phyloP scores from a whole-genome alignment of 1,140 invertebrate species.

The Hypothenemus hampei region DNA sequence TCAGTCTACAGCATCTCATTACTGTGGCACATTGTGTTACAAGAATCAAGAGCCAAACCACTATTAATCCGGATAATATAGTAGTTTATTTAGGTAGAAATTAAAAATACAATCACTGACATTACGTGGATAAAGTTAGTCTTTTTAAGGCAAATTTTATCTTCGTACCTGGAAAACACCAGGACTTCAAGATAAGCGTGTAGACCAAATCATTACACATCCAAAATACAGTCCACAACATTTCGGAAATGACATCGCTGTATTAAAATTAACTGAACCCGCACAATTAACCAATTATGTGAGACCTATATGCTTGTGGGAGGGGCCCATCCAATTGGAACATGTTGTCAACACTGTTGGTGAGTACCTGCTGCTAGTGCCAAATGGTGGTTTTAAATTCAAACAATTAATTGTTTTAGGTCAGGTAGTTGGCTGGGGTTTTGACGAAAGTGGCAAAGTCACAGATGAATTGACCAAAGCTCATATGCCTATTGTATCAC shows the following conservation, averaged over 20 bases:
- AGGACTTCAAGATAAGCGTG: constrained; percentile 43
- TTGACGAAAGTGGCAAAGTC: constrained; percentile 45
- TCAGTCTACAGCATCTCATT: constrained; percentile 66
- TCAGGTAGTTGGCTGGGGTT: constrained; percentile 49
- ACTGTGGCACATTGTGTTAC: constrained; percentile 80
- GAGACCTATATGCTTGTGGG: constrained; percentile 55
- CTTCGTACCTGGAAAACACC: constrained; percentile 38
- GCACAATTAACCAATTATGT: constrained; percentile 49
- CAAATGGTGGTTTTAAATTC: neutral
- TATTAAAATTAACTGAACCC: constrained; percentile 51
- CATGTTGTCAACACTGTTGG: constrained; percentile 34
- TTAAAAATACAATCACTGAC: neutral
- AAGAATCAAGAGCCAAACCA: constrained; percentile 33
- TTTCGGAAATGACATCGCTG: constrained; percentile 61
- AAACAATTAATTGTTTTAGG: constrained; percentile 27
- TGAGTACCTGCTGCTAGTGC: constrained; percentile 17
- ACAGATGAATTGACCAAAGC: constrained; percentile 47
- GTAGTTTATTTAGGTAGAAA: constrained; percentile 38
- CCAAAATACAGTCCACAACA: constrained; percentile 53
- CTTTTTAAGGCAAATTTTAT: constrained; percentile 38
- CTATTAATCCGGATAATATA: constrained; percentile 35
- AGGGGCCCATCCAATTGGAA: constrained; percentile 31
- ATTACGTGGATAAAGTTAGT: too few relatives aligned
- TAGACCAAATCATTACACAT: constrained; percentile 52
- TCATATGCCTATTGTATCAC: constrained; percentile 48